Evolutionary conservation across 2,888 invertebrate genomes (phyloP).

Genomic region (Antheraea yamamai): DNA sequence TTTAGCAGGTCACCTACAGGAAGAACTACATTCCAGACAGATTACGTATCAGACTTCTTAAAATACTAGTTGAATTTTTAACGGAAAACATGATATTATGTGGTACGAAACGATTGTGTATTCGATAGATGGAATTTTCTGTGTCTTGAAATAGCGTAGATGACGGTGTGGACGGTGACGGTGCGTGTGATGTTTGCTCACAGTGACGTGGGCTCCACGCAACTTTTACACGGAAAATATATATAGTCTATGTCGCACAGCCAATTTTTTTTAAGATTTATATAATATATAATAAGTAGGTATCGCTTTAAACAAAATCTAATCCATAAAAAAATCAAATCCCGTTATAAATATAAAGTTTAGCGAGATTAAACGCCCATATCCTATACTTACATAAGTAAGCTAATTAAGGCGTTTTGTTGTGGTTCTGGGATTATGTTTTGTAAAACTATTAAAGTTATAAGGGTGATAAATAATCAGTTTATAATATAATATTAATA

Average conservation of each 20-base stretch:
- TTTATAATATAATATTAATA: neutral
- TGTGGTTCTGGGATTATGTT: neutral
- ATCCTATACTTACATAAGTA: neutral
- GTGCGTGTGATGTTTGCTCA: conserved; percentile 34
- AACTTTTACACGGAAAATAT: conserved; percentile 17
- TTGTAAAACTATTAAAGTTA: neutral
- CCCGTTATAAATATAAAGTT: too few species aligned
- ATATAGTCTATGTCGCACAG: neutral
- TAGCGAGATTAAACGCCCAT: too few species aligned
- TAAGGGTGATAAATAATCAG: neutral
- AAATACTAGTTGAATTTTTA: neutral
- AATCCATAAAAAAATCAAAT: too few species aligned
- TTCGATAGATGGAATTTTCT: conserved; percentile 20
- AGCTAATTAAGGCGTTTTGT: neutral
- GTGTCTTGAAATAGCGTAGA: conserved; percentile 30
- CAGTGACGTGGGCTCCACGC: conserved; percentile 28
- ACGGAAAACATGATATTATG: neutral
- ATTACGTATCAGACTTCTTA: neutral
- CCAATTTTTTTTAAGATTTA: neutral
- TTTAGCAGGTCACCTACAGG: conserved; percentile 8
- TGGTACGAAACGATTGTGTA: neutral
- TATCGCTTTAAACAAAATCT: too few species aligned
- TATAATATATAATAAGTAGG: too few species aligned
- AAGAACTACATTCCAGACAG: neutral
- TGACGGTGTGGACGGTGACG: conserved; percentile 32